Percentiles rank a stretch among this genome's conserved stretches.
These are phyloP conservation scores for Xanthostigma xanthostigma DNA, from an alignment of 2,888 invertebrate species.

Conservation along the genomic window DNA sequence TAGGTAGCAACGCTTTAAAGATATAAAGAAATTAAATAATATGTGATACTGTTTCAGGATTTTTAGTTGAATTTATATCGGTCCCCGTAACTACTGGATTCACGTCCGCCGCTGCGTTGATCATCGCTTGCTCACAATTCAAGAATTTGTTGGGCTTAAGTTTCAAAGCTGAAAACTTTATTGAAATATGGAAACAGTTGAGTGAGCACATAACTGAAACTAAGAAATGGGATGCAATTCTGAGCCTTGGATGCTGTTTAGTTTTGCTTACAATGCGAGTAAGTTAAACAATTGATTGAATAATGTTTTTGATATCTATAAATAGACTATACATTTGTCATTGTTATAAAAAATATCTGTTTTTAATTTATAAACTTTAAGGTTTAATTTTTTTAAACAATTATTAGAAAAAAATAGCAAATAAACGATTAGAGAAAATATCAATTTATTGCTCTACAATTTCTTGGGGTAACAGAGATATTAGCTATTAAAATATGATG, in stretches of 20 bases:
- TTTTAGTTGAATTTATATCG: conserved; percentile 59
- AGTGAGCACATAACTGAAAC: conserved; percentile 36
- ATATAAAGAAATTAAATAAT: neutral
- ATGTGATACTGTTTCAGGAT: conserved; percentile 32
- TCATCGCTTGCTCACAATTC: conserved; percentile 60
- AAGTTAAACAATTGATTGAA: conserved; percentile 15
- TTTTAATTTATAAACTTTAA: no score
- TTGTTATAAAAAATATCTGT: no score
- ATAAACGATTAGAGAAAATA: no score
- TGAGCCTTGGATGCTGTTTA: conserved; percentile 45
- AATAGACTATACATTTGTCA: no score
- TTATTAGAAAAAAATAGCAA: no score
- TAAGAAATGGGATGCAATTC: conserved; percentile 40
- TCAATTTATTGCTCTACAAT: no score
- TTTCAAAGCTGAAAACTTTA: conserved; percentile 44
- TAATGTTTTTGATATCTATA: no score
- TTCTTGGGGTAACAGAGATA: no score
- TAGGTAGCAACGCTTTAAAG: no score
- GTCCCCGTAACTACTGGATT: conserved; percentile 60
- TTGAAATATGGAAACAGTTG: conserved; percentile 41
- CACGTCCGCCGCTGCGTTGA: conserved; percentile 60
- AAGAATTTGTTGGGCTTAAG: conserved; percentile 47
- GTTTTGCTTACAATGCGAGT: conserved; percentile 47
- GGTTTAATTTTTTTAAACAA: no score
- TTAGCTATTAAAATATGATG: neutral